Percentiles rank a stretch among this genome's conserved stretches.
Evolutionary conservation across 2,113 vertebrate genomes (phyloP).

Genomic region (Thymallus thymallus): DNA sequence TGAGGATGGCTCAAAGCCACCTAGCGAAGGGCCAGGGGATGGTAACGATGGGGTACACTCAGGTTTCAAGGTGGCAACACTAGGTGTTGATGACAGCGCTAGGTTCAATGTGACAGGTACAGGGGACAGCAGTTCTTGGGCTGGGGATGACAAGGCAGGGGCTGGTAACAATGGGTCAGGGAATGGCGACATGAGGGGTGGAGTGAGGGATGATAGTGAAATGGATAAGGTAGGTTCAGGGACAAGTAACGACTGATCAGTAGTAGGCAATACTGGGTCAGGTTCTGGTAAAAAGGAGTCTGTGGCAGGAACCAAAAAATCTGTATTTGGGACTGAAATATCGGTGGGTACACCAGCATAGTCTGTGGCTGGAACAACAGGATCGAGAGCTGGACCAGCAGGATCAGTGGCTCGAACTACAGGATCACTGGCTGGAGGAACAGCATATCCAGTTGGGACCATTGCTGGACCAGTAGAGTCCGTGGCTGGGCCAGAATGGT

Average conservation of each 20-base stretch:
- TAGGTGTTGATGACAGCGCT: constrained; percentile 14
- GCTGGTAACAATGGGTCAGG: constrained; percentile 23
- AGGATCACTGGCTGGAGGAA: neutral
- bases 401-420: neutral
- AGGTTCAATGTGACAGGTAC: constrained; percentile 2
- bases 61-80: neutral
- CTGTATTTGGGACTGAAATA: neutral
- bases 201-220: constrained; percentile 21
- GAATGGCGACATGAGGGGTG: neutral
- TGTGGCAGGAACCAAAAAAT: constrained; percentile 6
- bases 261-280: constrained; percentile 19
- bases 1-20: constrained; percentile 56
- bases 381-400: neutral
- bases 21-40: constrained; percentile 47
- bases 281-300: constrained; percentile 11
- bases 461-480: neutral
- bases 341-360: neutral
- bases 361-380: neutral
- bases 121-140: constrained; percentile 2
- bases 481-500: neutral
- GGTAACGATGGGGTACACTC: constrained; percentile 22
- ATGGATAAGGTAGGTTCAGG: neutral
- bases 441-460: neutral
- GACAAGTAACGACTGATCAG: constrained; percentile 9
- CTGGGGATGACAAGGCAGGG: neutral